Percentiles rank a stretch among this genome's conserved stretches.
Conservation (phyloP, 2,113 vertebrate species). For the Ceyx cyanopectus region DNA sequence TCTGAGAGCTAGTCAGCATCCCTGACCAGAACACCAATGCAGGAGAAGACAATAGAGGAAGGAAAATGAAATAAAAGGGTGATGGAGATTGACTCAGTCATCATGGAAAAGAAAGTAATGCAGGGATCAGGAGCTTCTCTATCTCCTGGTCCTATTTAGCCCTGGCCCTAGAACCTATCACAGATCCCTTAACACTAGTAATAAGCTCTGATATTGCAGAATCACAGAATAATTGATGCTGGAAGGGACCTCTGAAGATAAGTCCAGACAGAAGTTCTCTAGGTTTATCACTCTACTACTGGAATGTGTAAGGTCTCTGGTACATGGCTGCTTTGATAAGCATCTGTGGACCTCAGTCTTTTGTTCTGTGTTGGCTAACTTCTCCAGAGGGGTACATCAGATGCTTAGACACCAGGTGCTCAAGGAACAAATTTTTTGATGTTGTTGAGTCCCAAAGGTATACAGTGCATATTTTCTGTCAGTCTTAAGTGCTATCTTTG, state of each 20-base stretch:
- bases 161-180: neutral
- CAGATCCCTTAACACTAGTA: neutral
- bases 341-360: constrained; percentile 1
- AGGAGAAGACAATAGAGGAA: neutral
- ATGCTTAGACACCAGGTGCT: neutral
- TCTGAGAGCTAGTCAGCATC: neutral
- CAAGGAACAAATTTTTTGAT: neutral
- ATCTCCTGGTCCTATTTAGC: neutral
- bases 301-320: neutral
- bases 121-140: neutral
- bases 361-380: neutral
- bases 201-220: neutral
- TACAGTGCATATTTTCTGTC: neutral
- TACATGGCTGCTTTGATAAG: neutral
- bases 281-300: neutral
- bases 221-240: neutral
- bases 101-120: neutral
- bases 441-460: neutral
- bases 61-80: neutral
- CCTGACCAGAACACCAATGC: neutral
- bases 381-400: neutral
- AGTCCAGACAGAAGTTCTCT: neutral
- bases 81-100: neutral
- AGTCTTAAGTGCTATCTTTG: neutral
- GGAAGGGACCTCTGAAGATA: neutral